A percentile compares a stretch with the other conserved stretches of the same genome.
Conservation (phyloP, 2,888 invertebrate genomes). For the Drosophila picticornis region DNA sequence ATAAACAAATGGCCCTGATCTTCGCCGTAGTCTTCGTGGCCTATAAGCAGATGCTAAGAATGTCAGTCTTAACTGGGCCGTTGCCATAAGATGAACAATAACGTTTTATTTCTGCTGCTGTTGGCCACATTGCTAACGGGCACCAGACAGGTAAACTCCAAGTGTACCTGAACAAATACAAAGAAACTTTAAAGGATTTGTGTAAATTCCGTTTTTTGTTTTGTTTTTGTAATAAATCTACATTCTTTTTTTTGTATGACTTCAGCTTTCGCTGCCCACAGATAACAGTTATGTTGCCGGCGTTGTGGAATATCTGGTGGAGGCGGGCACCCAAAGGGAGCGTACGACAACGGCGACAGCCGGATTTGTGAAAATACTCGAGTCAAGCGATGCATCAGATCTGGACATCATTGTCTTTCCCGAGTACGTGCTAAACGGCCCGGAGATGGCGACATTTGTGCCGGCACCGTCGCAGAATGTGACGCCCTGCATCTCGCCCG, state of each 20-base stretch:
- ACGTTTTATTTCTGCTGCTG: conserved; percentile 1
- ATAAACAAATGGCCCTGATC: conserved; percentile 5
- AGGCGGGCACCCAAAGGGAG: conserved; percentile 54
- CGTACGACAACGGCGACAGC: conserved; percentile 52
- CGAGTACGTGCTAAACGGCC: conserved; percentile 86
- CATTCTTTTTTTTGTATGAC: neutral
- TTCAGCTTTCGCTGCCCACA: conserved; percentile 53
- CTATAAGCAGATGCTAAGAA: neutral
- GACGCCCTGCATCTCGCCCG: conserved; percentile 75
- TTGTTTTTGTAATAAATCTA: neutral
- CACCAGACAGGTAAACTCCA: conserved; percentile 30
- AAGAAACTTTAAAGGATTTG: neutral
- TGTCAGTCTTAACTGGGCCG: conserved; percentile 29
- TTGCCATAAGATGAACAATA: conserved; percentile 28
- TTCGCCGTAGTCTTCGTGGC: conserved; percentile 21
- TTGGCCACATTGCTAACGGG: conserved; percentile 11
- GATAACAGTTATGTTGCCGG: conserved; percentile 87
- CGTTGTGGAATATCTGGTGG: conserved; percentile 87
- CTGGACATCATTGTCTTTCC: conserved; percentile 93
- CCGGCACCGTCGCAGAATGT: conserved; percentile 76
- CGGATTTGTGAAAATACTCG: conserved; percentile 70
- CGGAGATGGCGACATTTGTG: conserved; percentile 80
- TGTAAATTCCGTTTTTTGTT: neutral
- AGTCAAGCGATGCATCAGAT: conserved; percentile 61
- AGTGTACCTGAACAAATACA: neutral